Evolutionary conservation across 2,797 vertebrate genomes (phyloP).

Genomic region (Hemibagrus guttatus): DNA sequence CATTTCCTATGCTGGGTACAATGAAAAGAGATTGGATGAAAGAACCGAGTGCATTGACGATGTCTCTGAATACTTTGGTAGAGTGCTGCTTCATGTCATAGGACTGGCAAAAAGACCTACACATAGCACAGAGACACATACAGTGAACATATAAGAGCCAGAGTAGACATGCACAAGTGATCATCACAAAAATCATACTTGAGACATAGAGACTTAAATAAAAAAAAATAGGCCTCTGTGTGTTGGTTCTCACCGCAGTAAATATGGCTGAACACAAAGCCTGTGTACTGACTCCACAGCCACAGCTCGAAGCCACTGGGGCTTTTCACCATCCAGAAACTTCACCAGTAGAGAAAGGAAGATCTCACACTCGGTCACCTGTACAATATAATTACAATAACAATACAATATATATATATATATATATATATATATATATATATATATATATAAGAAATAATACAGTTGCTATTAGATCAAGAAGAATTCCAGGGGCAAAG

Average conservation of each 20-base stretch:
- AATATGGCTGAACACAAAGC: slow-evolving; percentile 94
- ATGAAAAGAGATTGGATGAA: slow-evolving; percentile 99
- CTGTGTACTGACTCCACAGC: slow-evolving; percentile 97
- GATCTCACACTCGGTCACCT: slow-evolving; percentile 99
- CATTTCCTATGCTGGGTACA: slow-evolving; percentile 81
- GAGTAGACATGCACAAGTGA: background rate
- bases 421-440: too few species aligned
- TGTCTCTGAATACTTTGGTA: slow-evolving; percentile 98
- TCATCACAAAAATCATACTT: background rate
- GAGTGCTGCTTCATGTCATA: slow-evolving; percentile 99
- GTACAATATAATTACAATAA: too few species aligned
- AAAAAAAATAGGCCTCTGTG: background rate
- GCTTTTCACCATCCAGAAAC: slow-evolving; percentile 98
- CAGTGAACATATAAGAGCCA: background rate
- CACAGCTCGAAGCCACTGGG: slow-evolving; percentile 96
- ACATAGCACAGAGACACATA: slow-evolving; percentile 6
- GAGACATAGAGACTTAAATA: background rate
- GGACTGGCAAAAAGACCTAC: slow-evolving; percentile 95
- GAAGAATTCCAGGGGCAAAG: background rate
- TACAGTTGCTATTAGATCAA: background rate
- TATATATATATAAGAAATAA: background rate
- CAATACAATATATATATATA: too few species aligned
- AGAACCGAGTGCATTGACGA: slow-evolving; percentile 96
- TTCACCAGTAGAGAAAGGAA: slow-evolving; percentile 97
- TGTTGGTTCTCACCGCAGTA: slow-evolving; percentile 82